Base-by-base conservation (phyloP, 64 coral and sea anemone genomes). In the Cladopsammia gracilis region DNA sequence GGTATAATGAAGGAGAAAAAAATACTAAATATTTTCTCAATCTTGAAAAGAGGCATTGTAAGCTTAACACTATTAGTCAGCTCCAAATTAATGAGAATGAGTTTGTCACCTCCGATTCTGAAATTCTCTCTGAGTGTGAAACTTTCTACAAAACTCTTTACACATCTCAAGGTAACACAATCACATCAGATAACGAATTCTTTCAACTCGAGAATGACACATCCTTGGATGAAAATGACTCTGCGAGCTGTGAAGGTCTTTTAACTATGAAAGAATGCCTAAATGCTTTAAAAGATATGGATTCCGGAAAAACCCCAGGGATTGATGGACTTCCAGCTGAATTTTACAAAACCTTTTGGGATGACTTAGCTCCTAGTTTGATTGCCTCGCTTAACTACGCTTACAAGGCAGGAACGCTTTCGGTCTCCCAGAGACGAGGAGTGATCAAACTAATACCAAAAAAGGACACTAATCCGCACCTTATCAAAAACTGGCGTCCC, bases 11-110 rank as follows among this genome's bases (percentile, higher is more conserved):
- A 88, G 86, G 48, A 20, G 19, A 74, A 57, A 59, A n/a, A 75
- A 88, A 88, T 72, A 75, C 48, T 2, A 75, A 74, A 46, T 75
- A 75, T 15, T 88, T 88, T 88, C 86, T 88, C 52, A 88, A 88
- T 54, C 56, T 75, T 5, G 86, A 88, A 43, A 88, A 88, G 57
- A 72, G 86, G 19, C 86, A 88, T 72, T 73, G 25, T 62, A 74
- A 75, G 34, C 20, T 44, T 54, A 56, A 48, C 9, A 88, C 86
- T 15, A 88, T 73, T 15, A 75, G 69, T 58, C 67, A 71, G 11
- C 56, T 88, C 42, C n/a, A 88, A 73, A 69, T 75, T 25, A 56
- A 61, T 10, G 62, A 82, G 4, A 25, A 82, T 12, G 62, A 24
- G 25, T 88, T 45, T 75, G 19, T 56, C 70, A 45, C 22, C 6